Evolutionary conservation across 2,888 invertebrate species (phyloP).

Genomic region (Rhorus exstirpatorius): DNA sequence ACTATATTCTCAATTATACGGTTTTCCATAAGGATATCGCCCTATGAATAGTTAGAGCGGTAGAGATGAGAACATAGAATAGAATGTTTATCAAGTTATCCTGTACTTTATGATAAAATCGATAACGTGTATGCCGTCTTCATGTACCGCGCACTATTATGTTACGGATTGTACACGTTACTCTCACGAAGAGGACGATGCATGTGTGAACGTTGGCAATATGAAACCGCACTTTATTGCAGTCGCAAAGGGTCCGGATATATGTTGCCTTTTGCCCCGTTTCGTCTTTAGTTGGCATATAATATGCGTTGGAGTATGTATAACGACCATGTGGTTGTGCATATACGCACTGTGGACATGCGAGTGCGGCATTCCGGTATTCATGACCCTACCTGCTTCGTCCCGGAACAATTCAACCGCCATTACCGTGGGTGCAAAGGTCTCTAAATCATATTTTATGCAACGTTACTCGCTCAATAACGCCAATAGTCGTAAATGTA

Average conservation of each 20-base stretch:
- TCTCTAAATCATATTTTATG: slow-evolving; percentile 80
- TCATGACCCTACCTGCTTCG: slow-evolving; percentile 28
- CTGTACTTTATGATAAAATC: too few relatives aligned
- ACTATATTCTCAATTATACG: too few relatives aligned
- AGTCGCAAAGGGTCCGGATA: slow-evolving; percentile 68
- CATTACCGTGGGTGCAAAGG: slow-evolving; percentile 75
- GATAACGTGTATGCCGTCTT: too few relatives aligned
- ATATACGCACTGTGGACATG: slow-evolving; percentile 48
- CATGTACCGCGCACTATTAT: too few relatives aligned
- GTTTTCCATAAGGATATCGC: too few relatives aligned
- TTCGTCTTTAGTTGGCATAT: slow-evolving; percentile 20
- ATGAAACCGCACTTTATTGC: slow-evolving; percentile 68
- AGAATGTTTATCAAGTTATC: too few relatives aligned
- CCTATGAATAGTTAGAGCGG: too few relatives aligned
- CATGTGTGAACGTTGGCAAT: slow-evolving; percentile 15
- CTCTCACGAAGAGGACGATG: too few relatives aligned
- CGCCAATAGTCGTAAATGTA: slow-evolving; percentile 77
- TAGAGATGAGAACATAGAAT: too few relatives aligned
- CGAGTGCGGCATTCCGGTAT: slow-evolving; percentile 52
- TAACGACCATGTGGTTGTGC: slow-evolving; percentile 3
- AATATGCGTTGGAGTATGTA: slow-evolving; percentile 34
- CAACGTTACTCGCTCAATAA: slow-evolving; percentile 76
- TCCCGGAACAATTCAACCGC: slow-evolving; percentile 66
- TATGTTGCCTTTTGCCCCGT: slow-evolving; percentile 25
- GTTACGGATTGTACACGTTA: neutral